Evolutionary conservation across 2,113 vertebrate genomes (phyloP), one percentile per base, ranked within the genome.

Genomic region (Cyanoramphus novaezelandiae): DNA sequence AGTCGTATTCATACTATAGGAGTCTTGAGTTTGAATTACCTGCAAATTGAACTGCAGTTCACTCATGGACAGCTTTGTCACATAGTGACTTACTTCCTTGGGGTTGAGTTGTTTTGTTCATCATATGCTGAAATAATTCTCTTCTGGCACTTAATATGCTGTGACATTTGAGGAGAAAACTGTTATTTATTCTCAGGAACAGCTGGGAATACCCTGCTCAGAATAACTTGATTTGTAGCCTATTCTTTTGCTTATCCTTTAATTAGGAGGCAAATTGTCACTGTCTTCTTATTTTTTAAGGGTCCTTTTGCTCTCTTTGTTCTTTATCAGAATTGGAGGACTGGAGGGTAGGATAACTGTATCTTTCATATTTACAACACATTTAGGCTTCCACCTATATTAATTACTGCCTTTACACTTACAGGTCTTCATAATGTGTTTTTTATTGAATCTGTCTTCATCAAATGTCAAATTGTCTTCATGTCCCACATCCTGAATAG

Each of bases 141-240:
- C 85, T 96, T 43, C 55, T 88, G 88, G 60, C 71, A 60, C 86
- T 93, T 88, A 95, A 50, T 92, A 95, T 95, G 82, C 85, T 93
- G 79, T 96, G 94, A 96, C 93, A 95, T 94, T 96, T 96, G 71
- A 93, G 71, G 60, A 72, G 82, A 95, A 96, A 92, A 93, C 47
- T 55, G 44, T 80, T 95, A 80, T 91, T 95, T 93, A 81, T 78
- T 47, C 67, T 60, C 64, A 71, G 39, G 60, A 88, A 44, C 85
- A 83, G 28, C 10, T 75, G 95, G 94, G 95, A 95, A 96, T 95
- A 95, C 69, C 15, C 37, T 85, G 4, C 63, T 80, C 0, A 0
- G 64, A 95, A 93, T 35, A 77, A 70, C 35, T 86, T 63, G 29
- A 39, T 95, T 92, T 94, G 53, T 77, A 94, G 76, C 64, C 72